Conservation (phyloP, 2,113 vertebrate species). For the Stegostoma tigrinum region DNA sequence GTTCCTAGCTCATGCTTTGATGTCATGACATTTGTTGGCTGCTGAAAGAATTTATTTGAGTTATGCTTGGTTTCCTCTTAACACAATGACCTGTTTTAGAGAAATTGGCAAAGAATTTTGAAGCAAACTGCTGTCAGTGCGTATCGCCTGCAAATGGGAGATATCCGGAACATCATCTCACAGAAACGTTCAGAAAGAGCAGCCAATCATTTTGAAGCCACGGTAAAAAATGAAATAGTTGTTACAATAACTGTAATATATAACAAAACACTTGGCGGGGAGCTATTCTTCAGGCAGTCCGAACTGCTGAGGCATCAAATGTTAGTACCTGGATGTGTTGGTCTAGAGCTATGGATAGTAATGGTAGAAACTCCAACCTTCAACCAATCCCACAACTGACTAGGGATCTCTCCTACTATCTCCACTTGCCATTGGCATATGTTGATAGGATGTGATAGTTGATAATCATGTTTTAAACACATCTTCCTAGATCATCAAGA, state of each 20-base stretch:
- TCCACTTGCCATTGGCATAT: not conserved
- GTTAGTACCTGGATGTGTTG: not conserved
- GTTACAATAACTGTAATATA: not conserved
- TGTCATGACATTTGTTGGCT: slow-evolving; percentile 17
- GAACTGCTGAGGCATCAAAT: not conserved
- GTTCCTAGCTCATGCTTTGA: not conserved
- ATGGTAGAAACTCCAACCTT: not conserved
- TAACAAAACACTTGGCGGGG: not conserved
- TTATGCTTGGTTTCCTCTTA: not conserved
- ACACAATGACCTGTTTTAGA: not conserved
- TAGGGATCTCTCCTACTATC: not conserved
- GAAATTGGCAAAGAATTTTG: not conserved
- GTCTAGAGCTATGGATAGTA: not conserved
- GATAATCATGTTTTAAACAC: not conserved
- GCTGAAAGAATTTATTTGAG: not conserved
- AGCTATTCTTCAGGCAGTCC: not conserved
- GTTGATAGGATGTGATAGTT: not conserved
- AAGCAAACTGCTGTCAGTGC: not conserved
- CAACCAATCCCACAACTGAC: not conserved
- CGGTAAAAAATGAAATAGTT: not conserved
- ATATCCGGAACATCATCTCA: not conserved
- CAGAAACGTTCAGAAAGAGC: not conserved
- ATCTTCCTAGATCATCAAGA: too few species aligned
- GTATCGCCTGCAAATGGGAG: not conserved
- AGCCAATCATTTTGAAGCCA: not conserved